Base-by-base conservation (phyloP, 2,797 vertebrate genomes). In the Rousettus madagascariensis region DNA sequence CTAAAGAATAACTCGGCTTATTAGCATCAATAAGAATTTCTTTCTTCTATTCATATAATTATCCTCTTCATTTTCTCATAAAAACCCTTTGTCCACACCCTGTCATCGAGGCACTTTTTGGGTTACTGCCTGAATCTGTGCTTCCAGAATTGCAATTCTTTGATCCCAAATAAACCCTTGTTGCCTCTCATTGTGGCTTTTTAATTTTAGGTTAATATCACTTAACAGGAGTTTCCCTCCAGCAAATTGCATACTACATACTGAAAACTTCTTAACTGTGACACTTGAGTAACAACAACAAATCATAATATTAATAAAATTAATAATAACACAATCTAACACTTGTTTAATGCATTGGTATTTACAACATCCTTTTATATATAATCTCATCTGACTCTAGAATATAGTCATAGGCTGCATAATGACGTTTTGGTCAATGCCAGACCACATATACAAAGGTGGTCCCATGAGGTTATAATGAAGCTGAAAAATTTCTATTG, bases 251-350 rank as follows among this genome's bases (percentile, higher is more conserved):
- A 83, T 69, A 69, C 11, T 66, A 28, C 9, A 36, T 38, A 59
- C 49, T 59, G 53, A 83, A 83, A 71, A 33, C 36, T 49, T 30
- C 72, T 53, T 49, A 72, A 79, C 36, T 79, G 19, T 95, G 59
- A 61, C 30, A 68, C 19, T 19, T 30, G 41, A 77, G 28, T 80
- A 95, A 77, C n/a, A 89, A 92, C 8, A 78, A 92, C 8, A 78
- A 77, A 71, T 83, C 49, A 87, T 71, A 41, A 83, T 78, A 75
- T 57, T 75, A 84, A 72, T 66, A 66, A 96, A 83, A 90, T 59
- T 79, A 85, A 83, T 26, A 66, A 36, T 65, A 63, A n/a, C 59
- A 94, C 33, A 77, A 30, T 82, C 46, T 74, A 55, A 68, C 46
- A 61, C n/a, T 15, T 24, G 33, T 51, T 59, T 86, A 53, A 46